Conservation (phyloP, 2,113 vertebrate genomes). For the Ctenodactylus gundi region DNA sequence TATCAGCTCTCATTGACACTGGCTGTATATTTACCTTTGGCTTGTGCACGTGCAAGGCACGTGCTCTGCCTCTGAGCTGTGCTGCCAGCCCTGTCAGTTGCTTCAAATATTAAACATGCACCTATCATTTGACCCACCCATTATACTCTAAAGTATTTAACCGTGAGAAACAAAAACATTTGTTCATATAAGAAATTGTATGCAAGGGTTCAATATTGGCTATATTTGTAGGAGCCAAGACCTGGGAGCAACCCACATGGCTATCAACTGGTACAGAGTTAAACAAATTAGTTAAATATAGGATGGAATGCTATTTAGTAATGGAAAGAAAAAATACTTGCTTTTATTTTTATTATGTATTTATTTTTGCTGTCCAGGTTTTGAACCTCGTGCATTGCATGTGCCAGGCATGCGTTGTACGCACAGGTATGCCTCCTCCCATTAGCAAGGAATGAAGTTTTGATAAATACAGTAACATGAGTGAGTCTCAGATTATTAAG, state of each 20-base stretch:
- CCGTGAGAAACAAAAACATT: slow-evolving; percentile 13
- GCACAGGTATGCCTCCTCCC: neutral
- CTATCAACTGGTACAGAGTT: neutral
- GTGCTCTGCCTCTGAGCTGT: neutral
- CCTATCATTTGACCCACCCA: neutral
- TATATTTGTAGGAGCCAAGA: neutral
- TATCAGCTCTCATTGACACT: no score
- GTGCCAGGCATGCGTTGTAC: neutral
- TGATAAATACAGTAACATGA: neutral
- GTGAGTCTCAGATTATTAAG: slow-evolving; percentile 1
- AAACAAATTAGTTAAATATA: neutral
- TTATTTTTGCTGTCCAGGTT: neutral
- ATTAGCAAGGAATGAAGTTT: neutral
- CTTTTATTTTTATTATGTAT: no score
- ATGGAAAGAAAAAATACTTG: slow-evolving; percentile 6
- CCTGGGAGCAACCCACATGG: neutral
- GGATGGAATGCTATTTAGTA: neutral
- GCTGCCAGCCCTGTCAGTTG: neutral
- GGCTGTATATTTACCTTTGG: no score
- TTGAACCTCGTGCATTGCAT: neutral
- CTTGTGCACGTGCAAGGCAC: neutral
- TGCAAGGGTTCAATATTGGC: neutral
- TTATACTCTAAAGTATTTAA: neutral
- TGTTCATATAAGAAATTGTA: neutral
- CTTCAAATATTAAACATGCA: neutral